Base-by-base conservation (phyloP, 2,888 invertebrate genomes). In the Yponomeuta plumbellus region DNA sequence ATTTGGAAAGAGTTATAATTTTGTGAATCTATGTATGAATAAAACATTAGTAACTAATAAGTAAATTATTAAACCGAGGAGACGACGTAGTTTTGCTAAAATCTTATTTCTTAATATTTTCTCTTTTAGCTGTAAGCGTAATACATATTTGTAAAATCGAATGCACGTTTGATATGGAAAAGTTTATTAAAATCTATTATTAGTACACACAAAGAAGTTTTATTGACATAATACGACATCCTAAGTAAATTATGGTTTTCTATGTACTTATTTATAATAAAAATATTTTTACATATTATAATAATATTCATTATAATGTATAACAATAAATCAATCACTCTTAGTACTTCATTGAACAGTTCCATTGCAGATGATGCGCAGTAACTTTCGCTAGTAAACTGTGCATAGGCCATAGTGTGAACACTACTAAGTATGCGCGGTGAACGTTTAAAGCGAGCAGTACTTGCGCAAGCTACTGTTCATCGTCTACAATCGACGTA, bases 41-140 rank as follows among this genome's bases (percentile, higher is more conserved):
- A 17, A 17, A 52, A 52, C 44, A 52, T 17, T 52, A 52, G 44
- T 52, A 52, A 52, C 44, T 13, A 22, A 13, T 34, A 34, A 39
- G 21, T 62, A 39, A 62, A 39, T 39, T 59, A 59, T 59, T 59
- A 11, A 20, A 59, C 13, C 22, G 22, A 52, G 17, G 4, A 21
- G 21, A 23, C 5, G 22, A 22, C 5, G 59, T 59, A 23, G 21
- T 22, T 21, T 61, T 26, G 6, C 34, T 61, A 26, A 61, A 61
- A 61, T 34, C 13, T 23, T 26, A 26, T 23, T 61, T 20, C 20
- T 62, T 34, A n/a, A 8, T 61, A 26, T 22, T 34, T 61, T 61
- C 26, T 39, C 62, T 34, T 40, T 13, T 62, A 62, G 62, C n/a
- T 34, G 17, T 62, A 62, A 62, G 62, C 5, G 34, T 62, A 62